Evolutionary conservation across 2,888 invertebrate genomes (phyloP), one percentile per base, ranked within the genome.

Genomic region (Agrochola circellaris): DNA sequence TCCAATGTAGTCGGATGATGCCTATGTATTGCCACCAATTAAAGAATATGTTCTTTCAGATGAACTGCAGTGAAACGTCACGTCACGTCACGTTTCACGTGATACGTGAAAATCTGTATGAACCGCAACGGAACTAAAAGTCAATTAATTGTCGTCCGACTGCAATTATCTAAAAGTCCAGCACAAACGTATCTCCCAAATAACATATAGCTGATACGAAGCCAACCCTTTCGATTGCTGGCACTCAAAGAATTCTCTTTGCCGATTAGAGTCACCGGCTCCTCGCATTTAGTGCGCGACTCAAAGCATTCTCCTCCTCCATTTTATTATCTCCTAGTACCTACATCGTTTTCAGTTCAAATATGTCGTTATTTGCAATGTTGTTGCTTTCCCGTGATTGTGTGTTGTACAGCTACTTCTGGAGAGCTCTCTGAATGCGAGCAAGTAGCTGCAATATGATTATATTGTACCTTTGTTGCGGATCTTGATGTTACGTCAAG

Each of bases 351-450:
- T 85, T 69, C 75, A 79, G 84, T 82, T 79, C 64, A 85, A 84
- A 84, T 84, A 85, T 85, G 82, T 84, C 73, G 85, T 85, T 85
- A 84, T 84, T 84, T 85, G 75, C 85, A 75, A 84, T 82, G 75
- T 85, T 85, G 83, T 84, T 83, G 72, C 72, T 78, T 81, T 70
- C 58, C 20, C 68, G 77, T 81, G 84, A 84, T 81, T 83, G 81
- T 83, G 81, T 83, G 73, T 84, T 62, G 81, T 77, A 72, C 61
- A 62, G 38, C 66, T 77, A 83, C 70, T 82, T 75, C 66, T 73
- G 51, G 58, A 83, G 84, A 67, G 82, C 66, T 82, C 74, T 82
- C 78, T 56, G 42, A 65, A 66, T 65, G 67, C 69, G 72, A 73
- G 68, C 77, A 69, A 81, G 77, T 68, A 67, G 48, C 13, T 70